Evolutionary conservation across 1,140 invertebrate genomes (phyloP).

Genomic region (Cherax quadricarinatus): DNA sequence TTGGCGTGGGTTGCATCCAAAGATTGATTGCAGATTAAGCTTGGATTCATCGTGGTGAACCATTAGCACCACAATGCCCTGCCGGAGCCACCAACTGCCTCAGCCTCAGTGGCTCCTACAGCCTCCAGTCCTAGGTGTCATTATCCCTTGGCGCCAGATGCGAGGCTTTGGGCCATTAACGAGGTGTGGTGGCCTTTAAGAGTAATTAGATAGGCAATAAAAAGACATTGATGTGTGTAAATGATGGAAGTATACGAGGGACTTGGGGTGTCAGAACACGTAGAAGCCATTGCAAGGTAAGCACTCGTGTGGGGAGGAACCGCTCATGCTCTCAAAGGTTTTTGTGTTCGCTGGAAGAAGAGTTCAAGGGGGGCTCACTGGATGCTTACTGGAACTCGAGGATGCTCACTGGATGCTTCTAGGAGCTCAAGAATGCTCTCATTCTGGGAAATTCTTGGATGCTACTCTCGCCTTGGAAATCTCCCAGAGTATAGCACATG

Average conservation of each 20-base stretch:
- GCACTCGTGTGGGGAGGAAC: slow-evolving; percentile 26
- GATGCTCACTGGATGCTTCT: no score
- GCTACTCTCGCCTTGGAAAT: no score
- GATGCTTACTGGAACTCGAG: no score
- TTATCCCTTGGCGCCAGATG: neutral
- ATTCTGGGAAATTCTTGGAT: no score
- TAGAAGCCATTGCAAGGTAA: slow-evolving; percentile 64
- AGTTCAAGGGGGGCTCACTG: no score
- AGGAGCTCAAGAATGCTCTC: no score
- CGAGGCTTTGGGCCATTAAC: slow-evolving; percentile 51
- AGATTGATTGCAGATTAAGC: slow-evolving; percentile 68
- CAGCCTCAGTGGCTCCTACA: slow-evolving; percentile 5
- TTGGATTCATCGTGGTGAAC: slow-evolving; percentile 53
- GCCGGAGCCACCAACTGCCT: slow-evolving; percentile 9
- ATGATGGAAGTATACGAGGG: slow-evolving; percentile 66
- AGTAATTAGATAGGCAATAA: slow-evolving; percentile 69
- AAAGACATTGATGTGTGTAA: slow-evolving; percentile 69
- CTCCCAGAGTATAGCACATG: no score
- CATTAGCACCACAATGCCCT: slow-evolving; percentile 62
- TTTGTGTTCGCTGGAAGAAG: no score
- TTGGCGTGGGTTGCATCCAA: slow-evolving; percentile 58
- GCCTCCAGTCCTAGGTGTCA: neutral
- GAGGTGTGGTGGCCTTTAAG: slow-evolving; percentile 51
- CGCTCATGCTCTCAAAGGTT: no score
- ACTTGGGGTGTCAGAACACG: slow-evolving; percentile 40